Conservation (phyloP, 2,113 vertebrate genomes). For the Harpagus bidentatus region DNA sequence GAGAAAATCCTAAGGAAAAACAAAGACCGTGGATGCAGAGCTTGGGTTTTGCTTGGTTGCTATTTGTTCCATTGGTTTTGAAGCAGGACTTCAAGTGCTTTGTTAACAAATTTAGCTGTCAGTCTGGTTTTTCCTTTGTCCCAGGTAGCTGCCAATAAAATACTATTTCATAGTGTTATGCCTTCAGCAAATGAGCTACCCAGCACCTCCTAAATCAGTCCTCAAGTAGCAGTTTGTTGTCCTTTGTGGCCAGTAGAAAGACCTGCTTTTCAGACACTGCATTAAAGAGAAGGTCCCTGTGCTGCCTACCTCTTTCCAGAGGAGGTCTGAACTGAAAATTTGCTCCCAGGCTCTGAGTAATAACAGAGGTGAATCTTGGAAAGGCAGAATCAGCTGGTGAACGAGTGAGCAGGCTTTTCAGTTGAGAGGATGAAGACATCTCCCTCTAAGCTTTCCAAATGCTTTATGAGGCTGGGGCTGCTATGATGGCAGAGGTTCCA, state of each 20-base stretch:
- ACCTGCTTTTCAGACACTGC: background rate
- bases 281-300: background rate
- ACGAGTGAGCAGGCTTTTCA: background rate
- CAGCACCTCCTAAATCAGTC: background rate
- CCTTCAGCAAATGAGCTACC: background rate
- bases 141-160: conserved; percentile 2
- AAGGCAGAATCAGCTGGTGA: background rate
- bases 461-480: background rate
- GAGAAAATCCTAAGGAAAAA: background rate
- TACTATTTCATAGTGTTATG: background rate
- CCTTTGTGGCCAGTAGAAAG: background rate
- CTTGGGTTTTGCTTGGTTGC: background rate
- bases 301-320: background rate
- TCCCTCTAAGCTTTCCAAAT: background rate
- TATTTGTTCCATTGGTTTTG: background rate
- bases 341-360: background rate
- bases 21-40: background rate
- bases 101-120: background rate
- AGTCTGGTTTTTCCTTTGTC: conserved; percentile 3
- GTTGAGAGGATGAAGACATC: background rate
- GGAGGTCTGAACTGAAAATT: background rate
- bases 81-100: background rate
- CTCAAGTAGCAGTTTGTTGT: background rate
- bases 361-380: background rate
- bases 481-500: background rate